phyloP scores from a whole-genome alignment of 2,888 invertebrate species.

The Apodemia hepburni region DNA sequence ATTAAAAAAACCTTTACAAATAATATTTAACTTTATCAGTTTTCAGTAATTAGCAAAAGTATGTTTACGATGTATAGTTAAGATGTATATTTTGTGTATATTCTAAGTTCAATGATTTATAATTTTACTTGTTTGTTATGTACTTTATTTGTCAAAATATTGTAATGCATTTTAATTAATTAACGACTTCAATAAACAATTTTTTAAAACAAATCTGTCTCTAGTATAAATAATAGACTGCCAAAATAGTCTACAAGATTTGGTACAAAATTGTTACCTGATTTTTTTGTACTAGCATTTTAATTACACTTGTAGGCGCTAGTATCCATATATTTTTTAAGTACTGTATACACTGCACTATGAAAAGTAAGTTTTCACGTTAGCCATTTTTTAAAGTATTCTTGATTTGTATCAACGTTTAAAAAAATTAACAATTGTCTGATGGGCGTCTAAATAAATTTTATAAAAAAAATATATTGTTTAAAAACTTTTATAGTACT shows the following conservation, averaged over 20 bases:
- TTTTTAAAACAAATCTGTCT: neutral
- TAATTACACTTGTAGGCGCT: constrained; percentile 49
- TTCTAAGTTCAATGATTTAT: neutral
- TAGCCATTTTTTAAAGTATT: neutral
- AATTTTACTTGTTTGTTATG: neutral
- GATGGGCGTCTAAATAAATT: too few relatives aligned
- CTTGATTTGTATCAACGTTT: neutral
- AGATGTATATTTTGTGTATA: constrained; percentile 6
- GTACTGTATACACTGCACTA: neutral
- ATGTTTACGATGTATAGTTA: neutral
- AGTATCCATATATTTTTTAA: constrained; percentile 30
- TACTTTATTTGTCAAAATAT: constrained; percentile 10
- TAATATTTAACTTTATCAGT: neutral
- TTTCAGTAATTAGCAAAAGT: neutral
- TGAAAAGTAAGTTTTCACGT: neutral
- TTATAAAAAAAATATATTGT: too few relatives aligned
- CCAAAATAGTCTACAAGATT: constrained; percentile 31
- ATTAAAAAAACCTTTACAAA: too few relatives aligned
- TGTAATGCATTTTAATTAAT: neutral
- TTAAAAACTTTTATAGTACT: too few relatives aligned
- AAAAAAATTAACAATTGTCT: neutral
- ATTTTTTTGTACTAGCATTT: constrained; percentile 49
- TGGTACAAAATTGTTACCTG: constrained; percentile 72
- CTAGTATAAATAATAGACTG: constrained; percentile 27
- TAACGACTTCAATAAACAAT: neutral